Percentiles rank a stretch among this genome's conserved stretches.
These are phyloP conservation scores for Rhamphomyia laevipes DNA, from an alignment of 2,888 invertebrate species.

Conservation along the genomic window DNA sequence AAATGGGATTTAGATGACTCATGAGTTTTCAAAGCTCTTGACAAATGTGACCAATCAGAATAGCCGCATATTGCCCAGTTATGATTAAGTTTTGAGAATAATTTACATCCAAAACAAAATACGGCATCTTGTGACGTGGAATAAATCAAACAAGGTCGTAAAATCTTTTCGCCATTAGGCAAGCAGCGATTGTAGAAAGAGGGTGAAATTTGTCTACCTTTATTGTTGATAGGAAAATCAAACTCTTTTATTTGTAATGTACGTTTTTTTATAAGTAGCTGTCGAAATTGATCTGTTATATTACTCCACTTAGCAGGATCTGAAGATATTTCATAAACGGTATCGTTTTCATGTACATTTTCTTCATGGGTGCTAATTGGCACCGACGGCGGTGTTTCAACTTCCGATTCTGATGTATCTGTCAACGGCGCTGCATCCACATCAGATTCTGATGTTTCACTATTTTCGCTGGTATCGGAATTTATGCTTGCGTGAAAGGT, in stretches of 20 bases:
- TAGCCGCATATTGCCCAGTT: neutral
- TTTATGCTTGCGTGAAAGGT: neutral
- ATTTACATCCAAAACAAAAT: constrained; percentile 1
- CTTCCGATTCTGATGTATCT: neutral
- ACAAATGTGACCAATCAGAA: neutral
- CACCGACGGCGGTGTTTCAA: neutral
- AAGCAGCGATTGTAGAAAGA: neutral
- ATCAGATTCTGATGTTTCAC: neutral
- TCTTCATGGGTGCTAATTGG: neutral
- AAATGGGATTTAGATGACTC: neutral
- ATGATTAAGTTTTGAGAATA: neutral
- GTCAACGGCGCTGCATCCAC: neutral
- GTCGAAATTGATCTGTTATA: neutral
- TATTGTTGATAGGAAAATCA: constrained; percentile 1
- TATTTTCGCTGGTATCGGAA: constrained; percentile 1
- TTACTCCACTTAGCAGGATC: neutral
- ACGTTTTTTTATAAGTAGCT: constrained; percentile 1
- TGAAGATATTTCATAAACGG: constrained; percentile 1
- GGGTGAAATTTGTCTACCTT: constrained; percentile 1
- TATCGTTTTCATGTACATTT: neutral
- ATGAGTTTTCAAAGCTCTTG: neutral
- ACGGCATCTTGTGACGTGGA: neutral
- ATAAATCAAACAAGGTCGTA: neutral
- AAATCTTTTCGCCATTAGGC: neutral
- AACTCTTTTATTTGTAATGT: constrained; percentile 1